A percentile compares a stretch with the other conserved stretches of the same genome.
Evolutionary conservation across 2,797 vertebrate species (phyloP).

Genomic region (Avahi laniger): DNA sequence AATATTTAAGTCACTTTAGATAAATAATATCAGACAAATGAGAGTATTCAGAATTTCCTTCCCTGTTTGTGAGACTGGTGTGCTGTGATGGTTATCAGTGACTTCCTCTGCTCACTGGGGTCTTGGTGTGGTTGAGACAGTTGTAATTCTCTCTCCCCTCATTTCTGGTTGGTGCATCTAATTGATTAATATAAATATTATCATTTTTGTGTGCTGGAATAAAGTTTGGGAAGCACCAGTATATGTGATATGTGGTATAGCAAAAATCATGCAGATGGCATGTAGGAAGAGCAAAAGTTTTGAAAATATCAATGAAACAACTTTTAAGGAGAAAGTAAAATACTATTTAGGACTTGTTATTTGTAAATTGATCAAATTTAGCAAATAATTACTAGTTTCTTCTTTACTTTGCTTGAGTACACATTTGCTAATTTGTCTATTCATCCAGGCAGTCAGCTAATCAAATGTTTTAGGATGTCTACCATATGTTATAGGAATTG

Average conservation of each 20-base stretch:
- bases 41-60: not conserved
- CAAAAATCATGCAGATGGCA: not conserved
- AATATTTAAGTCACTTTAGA: not conserved
- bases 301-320: not conserved
- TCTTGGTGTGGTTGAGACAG: not conserved
- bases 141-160: not conserved
- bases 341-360: not conserved
- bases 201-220: not conserved
- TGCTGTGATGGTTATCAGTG: not conserved
- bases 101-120: not conserved
- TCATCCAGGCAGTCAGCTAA: not conserved
- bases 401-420: not conserved
- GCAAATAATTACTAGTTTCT: not conserved
- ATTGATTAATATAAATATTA: not conserved
- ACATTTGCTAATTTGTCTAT: not conserved
- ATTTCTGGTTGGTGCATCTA: not conserved
- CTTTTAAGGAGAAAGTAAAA: not conserved
- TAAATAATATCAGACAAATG: not conserved
- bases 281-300: not conserved
- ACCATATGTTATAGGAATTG: not conserved
- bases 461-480: not conserved
- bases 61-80: not conserved
- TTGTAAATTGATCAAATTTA: not conserved
- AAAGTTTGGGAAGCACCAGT: not conserved
- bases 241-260: not conserved